Percentiles rank a stretch among this genome's conserved stretches.
Conservation (phyloP, 2,113 vertebrate species). For the Protomyctophum bolini region DNA sequence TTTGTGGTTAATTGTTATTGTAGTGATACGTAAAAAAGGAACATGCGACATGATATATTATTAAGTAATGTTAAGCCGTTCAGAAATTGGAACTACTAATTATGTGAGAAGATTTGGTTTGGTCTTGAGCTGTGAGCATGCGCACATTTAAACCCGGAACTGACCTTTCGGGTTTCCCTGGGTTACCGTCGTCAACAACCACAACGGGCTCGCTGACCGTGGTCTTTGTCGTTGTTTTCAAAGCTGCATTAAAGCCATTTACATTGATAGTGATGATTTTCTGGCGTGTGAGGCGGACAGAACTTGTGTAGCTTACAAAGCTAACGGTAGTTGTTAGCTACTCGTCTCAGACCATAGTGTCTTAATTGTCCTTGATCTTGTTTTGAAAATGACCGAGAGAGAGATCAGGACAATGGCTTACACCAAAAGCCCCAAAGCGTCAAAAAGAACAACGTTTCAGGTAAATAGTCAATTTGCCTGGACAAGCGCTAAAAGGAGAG, state of each 20-base stretch:
- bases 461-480: slow-evolving; percentile 57
- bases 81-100: too few species aligned
- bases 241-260: background rate
- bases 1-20: too few species aligned
- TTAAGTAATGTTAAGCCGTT: too few species aligned
- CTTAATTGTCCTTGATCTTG: background rate
- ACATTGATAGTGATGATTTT: background rate
- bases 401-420: slow-evolving; percentile 81
- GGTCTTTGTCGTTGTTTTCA: background rate
- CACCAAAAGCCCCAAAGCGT: slow-evolving; percentile 82
- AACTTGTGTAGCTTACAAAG: background rate
- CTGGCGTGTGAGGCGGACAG: background rate
- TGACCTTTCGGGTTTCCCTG: slow-evolving; percentile 47
- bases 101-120: too few species aligned
- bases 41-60: too few species aligned
- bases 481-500: background rate
- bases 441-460: slow-evolving; percentile 88
- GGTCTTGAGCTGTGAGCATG: slow-evolving; percentile 52
- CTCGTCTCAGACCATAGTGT: background rate
- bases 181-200: slow-evolving; percentile 62
- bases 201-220: background rate
- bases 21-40: too few species aligned
- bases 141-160: slow-evolving; percentile 28
- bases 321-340: slow-evolving; percentile 43
- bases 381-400: slow-evolving; percentile 64